Evolutionary conservation across 1,140 invertebrate species (phyloP).

Genomic region (Saxidomus purpurata): DNA sequence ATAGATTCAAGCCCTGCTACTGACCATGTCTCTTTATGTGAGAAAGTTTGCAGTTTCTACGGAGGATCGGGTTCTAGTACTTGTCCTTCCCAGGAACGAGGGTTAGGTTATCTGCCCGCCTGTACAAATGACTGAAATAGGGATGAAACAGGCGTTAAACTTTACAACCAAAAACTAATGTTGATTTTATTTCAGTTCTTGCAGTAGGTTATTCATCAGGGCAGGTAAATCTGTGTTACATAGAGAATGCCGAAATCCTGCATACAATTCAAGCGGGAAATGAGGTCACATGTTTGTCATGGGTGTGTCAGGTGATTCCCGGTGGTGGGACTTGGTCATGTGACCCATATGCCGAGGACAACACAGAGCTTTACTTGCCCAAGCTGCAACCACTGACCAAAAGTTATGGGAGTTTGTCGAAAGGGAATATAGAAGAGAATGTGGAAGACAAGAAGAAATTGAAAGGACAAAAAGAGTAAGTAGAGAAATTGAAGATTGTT

Average conservation of each 20-base stretch:
- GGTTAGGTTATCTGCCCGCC: too few species aligned
- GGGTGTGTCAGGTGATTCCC: constrained; percentile 84
- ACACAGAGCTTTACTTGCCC: constrained; percentile 87
- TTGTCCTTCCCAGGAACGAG: too few species aligned
- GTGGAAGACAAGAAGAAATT: constrained; percentile 89
- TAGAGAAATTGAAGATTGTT: not conserved
- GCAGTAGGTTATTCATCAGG: constrained; percentile 91
- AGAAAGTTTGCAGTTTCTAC: too few species aligned
- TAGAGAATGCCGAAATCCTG: constrained; percentile 95
- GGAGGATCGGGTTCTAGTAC: too few species aligned
- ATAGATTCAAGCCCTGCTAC: too few species aligned
- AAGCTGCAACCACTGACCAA: constrained; percentile 89
- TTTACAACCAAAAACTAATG: too few species aligned
- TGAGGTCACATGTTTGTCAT: constrained; percentile 88
- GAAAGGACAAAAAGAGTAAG: constrained; percentile 89
- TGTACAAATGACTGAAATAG: too few species aligned
- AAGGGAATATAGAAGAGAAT: constrained; percentile 87
- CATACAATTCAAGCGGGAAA: constrained; percentile 89
- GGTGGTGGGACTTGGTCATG: constrained; percentile 62
- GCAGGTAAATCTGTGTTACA: constrained; percentile 92
- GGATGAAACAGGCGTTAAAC: too few species aligned
- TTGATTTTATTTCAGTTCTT: constrained; percentile 88
- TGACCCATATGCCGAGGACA: constrained; percentile 85
- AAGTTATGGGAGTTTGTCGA: constrained; percentile 82
- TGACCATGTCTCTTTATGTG: too few species aligned